These are phyloP conservation scores for Sphyrna mokarran DNA, from an alignment of 2,113 vertebrate genomes.

Conservation along the genomic window DNA sequence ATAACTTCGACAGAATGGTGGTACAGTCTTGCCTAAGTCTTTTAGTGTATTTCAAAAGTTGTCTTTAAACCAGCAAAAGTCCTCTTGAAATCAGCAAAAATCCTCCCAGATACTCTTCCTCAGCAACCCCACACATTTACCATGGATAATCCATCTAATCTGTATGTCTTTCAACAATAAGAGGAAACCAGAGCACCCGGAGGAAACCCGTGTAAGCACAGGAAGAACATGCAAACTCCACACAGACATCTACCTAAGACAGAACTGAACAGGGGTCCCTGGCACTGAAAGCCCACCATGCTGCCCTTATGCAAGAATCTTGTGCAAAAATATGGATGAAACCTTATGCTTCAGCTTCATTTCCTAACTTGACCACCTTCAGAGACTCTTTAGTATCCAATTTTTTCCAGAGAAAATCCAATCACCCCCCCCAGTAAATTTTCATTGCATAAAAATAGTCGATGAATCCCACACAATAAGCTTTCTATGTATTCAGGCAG, in stretches of 20 bases:
- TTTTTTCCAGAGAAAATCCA: neutral
- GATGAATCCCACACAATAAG: neutral
- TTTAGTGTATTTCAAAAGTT: neutral
- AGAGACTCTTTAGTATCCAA: neutral
- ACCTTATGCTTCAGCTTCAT: neutral
- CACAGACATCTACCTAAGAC: too few relatives aligned
- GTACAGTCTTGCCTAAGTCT: neutral
- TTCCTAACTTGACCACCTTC: neutral
- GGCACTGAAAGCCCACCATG: too few relatives aligned
- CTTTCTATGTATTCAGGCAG: neutral
- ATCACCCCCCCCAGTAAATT: neutral
- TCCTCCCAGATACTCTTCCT: neutral
- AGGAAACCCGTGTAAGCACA: too few relatives aligned
- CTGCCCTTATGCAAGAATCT: neutral
- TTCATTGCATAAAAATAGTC: neutral
- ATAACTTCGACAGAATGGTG: neutral
- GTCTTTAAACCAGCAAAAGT: neutral
- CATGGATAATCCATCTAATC: too few relatives aligned
- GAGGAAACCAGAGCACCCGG: too few relatives aligned
- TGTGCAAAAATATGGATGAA: neutral
- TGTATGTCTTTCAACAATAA: too few relatives aligned
- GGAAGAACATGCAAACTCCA: neutral
- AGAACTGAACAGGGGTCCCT: too few relatives aligned
- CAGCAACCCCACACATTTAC: too few relatives aligned
- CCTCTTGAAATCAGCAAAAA: neutral